These are phyloP conservation scores for Zonotrichia albicollis DNA, from an alignment of 2,797 vertebrate species.

Conservation along the genomic window DNA sequence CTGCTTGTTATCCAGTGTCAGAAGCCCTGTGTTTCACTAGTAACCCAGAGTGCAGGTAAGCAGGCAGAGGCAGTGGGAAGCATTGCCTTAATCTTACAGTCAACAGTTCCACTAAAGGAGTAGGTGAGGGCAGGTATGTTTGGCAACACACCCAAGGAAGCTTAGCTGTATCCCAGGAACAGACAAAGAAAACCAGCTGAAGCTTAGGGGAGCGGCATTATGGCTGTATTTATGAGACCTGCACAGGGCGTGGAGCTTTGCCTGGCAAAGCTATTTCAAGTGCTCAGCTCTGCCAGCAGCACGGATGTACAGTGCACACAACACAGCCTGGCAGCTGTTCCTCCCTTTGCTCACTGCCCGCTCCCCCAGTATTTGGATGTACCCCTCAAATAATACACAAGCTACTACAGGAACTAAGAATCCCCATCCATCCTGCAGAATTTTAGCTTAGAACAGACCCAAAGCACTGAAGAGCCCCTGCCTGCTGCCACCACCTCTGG, in stretches of 20 bases:
- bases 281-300: slow-evolving; percentile 25
- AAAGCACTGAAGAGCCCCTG: not conserved
- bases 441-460: not conserved
- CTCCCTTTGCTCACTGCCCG: not conserved
- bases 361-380: not conserved
- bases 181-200: slow-evolving; percentile 52
- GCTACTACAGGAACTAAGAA: not conserved
- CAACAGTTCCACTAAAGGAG: slow-evolving; percentile 18
- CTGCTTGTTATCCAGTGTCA: slow-evolving; percentile 38
- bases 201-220: slow-evolving; percentile 35
- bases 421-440: not conserved
- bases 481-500: not conserved
- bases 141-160: slow-evolving; percentile 33
- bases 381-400: not conserved
- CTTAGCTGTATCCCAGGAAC: slow-evolving; percentile 41
- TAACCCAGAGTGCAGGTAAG: slow-evolving; percentile 61
- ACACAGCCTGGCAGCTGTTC: not conserved
- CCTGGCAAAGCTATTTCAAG: slow-evolving; percentile 8
- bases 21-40: slow-evolving; percentile 31
- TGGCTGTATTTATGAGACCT: not conserved
- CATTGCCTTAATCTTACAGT: slow-evolving; percentile 23
- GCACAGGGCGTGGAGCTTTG: slow-evolving; percentile 4
- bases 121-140: slow-evolving; percentile 17
- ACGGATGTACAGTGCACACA: not conserved
- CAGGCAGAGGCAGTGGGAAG: slow-evolving; percentile 62